Conservation (phyloP, 2,113 vertebrate genomes). For the Trogon surrucura region DNA sequence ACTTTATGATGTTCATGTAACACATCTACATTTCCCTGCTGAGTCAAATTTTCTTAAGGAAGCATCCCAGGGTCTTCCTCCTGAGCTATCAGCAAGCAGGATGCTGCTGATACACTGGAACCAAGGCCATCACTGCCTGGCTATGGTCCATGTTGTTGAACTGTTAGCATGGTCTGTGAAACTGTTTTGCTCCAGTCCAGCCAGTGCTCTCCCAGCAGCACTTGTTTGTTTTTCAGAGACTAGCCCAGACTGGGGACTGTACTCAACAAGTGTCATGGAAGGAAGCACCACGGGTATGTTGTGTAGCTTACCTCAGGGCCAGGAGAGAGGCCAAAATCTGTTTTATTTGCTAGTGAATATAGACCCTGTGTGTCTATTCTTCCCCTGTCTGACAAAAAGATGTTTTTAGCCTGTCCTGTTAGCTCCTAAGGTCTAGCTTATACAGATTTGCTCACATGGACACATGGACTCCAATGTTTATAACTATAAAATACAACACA, state of each 20-base stretch:
- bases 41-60: not conserved
- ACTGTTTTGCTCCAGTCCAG: not conserved
- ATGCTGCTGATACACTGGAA: not conserved
- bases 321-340: not conserved
- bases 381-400: not conserved
- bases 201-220: not conserved
- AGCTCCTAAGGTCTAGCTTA: not conserved
- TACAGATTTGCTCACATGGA: rapidly evolving
- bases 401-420: not conserved
- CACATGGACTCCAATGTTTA: not conserved
- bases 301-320: not conserved
- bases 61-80: not conserved
- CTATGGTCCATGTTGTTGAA: not conserved
- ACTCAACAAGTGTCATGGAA: not conserved
- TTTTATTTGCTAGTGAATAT: not conserved
- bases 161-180: not conserved
- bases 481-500: not conserved
- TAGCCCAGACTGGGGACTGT: not conserved
- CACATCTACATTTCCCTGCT: not conserved
- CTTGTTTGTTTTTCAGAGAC: not conserved
- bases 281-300: not conserved
- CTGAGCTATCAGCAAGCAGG: not conserved
- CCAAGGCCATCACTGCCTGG: rapidly evolving
- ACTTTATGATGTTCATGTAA: not conserved
- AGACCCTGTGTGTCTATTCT: not conserved